A percentile compares a stretch with the other conserved stretches of the same genome.
Evolutionary conservation across 1,140 invertebrate species (phyloP).

Genomic region (Bombus huntii): DNA sequence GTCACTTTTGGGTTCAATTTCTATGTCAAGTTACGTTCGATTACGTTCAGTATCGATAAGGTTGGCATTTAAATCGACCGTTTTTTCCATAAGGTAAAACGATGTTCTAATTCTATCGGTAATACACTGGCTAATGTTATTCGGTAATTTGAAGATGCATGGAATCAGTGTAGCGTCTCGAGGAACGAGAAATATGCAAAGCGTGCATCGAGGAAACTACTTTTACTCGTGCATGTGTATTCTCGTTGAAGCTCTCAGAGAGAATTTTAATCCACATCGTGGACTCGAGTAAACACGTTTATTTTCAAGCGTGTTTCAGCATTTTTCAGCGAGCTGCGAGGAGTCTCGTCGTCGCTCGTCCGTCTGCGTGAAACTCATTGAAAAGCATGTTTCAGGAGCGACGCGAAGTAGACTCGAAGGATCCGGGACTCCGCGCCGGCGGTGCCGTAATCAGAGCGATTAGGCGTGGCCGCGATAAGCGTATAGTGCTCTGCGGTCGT

Average conservation of each 20-base stretch:
- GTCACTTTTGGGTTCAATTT: no score
- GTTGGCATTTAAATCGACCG: not conserved
- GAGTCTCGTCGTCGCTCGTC: not conserved
- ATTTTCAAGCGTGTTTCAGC: conserved; percentile 6
- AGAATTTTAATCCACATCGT: conserved; percentile 28
- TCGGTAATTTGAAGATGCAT: not conserved
- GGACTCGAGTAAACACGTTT: conserved; percentile 13
- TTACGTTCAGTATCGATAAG: not conserved
- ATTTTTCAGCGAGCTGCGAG: not conserved
- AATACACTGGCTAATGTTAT: not conserved
- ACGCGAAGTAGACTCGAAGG: conserved; percentile 47
- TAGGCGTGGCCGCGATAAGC: conserved; percentile 72
- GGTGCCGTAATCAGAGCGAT: conserved; percentile 72
- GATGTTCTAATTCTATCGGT: not conserved
- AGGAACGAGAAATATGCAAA: not conserved
- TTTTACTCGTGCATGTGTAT: conserved; percentile 34
- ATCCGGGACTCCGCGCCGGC: conserved; percentile 48
- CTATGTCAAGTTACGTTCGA: no score
- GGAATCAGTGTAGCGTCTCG: not conserved
- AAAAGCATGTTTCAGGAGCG: not conserved
- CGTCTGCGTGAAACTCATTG: not conserved
- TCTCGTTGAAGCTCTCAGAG: not conserved
- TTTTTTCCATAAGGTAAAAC: not conserved
- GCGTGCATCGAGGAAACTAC: conserved; percentile 26
- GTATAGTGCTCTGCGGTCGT: conserved; percentile 54